Conservation (phyloP, 2,888 invertebrate genomes). For the Julus scandinavius region DNA sequence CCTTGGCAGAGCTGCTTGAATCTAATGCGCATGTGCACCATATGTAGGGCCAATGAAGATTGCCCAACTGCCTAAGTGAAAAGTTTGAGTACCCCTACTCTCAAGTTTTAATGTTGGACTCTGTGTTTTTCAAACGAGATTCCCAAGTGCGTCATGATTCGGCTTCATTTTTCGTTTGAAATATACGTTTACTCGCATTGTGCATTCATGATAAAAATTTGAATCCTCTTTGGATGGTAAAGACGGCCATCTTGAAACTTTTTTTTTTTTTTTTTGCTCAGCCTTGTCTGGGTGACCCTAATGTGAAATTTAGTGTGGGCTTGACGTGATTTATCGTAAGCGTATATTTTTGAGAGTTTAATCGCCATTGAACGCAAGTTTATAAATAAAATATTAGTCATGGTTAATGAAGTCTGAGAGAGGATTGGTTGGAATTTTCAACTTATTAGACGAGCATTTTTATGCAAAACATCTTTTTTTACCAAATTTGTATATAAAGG, state of each 20-base stretch:
- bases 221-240: not conserved
- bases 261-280: not conserved
- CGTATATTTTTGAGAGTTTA: not conserved
- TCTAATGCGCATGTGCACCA: no score
- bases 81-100: no score
- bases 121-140: no score
- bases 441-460: not conserved
- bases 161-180: no score
- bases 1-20: no score
- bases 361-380: not conserved
- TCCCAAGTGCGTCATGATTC: no score
- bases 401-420: not conserved
- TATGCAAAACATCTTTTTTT: not conserved
- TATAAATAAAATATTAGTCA: conserved; percentile 17
- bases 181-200: not conserved
- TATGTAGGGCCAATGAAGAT: no score
- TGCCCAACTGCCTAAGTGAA: no score
- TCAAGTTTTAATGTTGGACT: no score
- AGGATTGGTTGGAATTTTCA: not conserved
- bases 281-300: not conserved
- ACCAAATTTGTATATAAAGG: not conserved
- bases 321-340: not conserved
- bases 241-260: not conserved
- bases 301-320: not conserved
- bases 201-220: not conserved